Evolutionary conservation across 2,888 invertebrate genomes (phyloP).

Genomic region (Calliphora vomitoria): DNA sequence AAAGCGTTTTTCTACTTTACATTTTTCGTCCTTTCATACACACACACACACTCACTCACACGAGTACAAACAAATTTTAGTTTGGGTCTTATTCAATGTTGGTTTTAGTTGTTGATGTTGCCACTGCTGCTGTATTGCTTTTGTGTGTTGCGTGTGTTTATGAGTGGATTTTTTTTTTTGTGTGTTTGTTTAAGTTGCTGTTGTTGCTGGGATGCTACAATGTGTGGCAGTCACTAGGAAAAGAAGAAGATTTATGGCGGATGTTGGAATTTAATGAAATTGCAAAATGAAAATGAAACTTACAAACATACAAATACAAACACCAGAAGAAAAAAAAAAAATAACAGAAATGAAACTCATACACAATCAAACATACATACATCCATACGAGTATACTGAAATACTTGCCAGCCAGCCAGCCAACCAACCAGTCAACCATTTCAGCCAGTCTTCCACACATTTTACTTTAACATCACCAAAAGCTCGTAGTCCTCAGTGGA

Average conservation of each 20-base stretch:
- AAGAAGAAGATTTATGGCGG: conserved; percentile 84
- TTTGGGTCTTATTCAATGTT: conserved; percentile 56
- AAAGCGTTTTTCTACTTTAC: conserved; percentile 48
- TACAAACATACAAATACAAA: conserved; percentile 56
- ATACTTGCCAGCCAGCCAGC: conserved; percentile 40
- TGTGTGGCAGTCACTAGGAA: conserved; percentile 75
- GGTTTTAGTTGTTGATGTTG: conserved; percentile 57
- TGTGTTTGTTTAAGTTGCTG: conserved; percentile 65
- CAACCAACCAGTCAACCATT: conserved; percentile 50
- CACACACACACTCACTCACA: too few relatives aligned
- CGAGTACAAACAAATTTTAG: conserved; percentile 52
- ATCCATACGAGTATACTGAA: neutral
- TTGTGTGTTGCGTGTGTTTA: conserved; percentile 44
- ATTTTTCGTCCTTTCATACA: conserved; percentile 48
- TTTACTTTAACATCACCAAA: conserved; percentile 57
- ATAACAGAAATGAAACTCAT: conserved; percentile 31
- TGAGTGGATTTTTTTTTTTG: conserved; percentile 41
- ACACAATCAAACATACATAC: conserved; percentile 23
- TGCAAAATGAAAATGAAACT: conserved; percentile 83
- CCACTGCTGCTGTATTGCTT: conserved; percentile 30
- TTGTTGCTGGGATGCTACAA: conserved; percentile 71
- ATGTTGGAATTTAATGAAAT: conserved; percentile 84
- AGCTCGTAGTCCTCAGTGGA: neutral
- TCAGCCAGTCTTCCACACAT: conserved; percentile 65
- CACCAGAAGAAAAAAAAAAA: conserved; percentile 4